Percentiles rank a stretch among this genome's conserved stretches.
phyloP scores from a whole-genome alignment of 2,888 invertebrate genomes.

The Leptura quadrifasciata region DNA sequence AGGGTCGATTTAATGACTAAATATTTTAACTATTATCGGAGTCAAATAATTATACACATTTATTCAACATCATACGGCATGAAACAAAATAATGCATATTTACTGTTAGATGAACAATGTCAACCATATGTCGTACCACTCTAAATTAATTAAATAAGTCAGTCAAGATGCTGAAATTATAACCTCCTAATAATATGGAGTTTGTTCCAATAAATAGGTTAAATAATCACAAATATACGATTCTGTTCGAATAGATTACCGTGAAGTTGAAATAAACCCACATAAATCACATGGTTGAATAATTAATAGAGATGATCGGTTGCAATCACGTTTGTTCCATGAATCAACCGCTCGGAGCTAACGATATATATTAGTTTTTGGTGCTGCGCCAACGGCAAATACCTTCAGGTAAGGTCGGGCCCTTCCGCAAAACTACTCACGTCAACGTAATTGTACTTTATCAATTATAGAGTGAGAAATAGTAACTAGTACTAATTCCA shows the following conservation, averaged over 20 bases:
- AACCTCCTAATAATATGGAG: conserved; percentile 10
- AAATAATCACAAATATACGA: conserved; percentile 31
- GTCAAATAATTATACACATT: too few species aligned
- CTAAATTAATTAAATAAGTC: background rate
- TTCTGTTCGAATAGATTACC: background rate
- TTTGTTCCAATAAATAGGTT: conserved; percentile 11
- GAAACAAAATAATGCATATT: background rate
- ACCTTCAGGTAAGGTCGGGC: conserved; percentile 31
- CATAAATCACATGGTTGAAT: conserved; percentile 36
- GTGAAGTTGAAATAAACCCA: conserved; percentile 24
- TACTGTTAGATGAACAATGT: background rate
- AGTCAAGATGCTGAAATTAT: conserved; percentile 9
- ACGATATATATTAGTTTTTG: conserved; percentile 36
- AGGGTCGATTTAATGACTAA: too few species aligned
- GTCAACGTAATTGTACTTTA: conserved; percentile 15
- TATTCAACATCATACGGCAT: too few species aligned
- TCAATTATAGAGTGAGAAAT: conserved; percentile 21
- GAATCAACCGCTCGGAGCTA: conserved; percentile 29
- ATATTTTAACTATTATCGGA: too few species aligned
- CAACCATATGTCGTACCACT: background rate
- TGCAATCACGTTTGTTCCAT: conserved; percentile 38
- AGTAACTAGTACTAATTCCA: conserved; percentile 7
- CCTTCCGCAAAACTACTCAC: background rate
- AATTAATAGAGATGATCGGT: conserved; percentile 35
- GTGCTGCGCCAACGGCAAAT: conserved; percentile 22